Base-by-base conservation (phyloP, 2,797 vertebrate genomes). In the Galagoides demidoff region DNA sequence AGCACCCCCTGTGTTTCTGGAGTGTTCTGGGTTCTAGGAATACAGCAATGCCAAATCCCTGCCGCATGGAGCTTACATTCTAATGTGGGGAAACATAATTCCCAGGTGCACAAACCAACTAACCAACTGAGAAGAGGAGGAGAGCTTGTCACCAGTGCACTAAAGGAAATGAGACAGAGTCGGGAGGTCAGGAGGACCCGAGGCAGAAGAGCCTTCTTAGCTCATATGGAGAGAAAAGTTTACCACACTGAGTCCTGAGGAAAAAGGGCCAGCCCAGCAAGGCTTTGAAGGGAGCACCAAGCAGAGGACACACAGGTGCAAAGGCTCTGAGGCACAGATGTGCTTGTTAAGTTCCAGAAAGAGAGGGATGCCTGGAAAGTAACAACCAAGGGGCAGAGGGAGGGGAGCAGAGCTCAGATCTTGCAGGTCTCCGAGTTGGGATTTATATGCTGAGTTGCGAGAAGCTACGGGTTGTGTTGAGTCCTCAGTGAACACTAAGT, bases 11-110 rank as follows among this genome's bases (percentile, higher is more conserved):
- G 17, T 52, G 27, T 70, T 25, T 90, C 27, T 63, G 45, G 43
- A 90, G 45, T 61, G 19, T 45, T 78, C 79, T 81, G 22, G 31
- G 4, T 85, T 95, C 63, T 89, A 83, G 52, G 39, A 89, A 63
- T 29, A 37, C 7, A 85, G 2, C 52, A 76, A 23, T 12, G 11
- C 31, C 73, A 43, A 64, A 74, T 45, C 70, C 59, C 59, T 34
- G 23, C 71, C 37, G 73, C 43, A 3, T 0, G n/a, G 10, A 70
- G 29, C 14, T 95, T 37, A 81, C 43, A 17, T 64, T 74, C 43
- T 57, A 90, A 52, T 9, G 31, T 90, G 23, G 19, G 61, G 17
- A 78, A 86, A 83, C 31, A 55, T 1, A n/a, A 49, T 23, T 68
- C 4, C 25, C 59, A 17, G 39, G 61, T 34, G n/a, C 95, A 83